These are phyloP conservation scores for Columba livia DNA, from an alignment of 2,113 vertebrate genomes.

Conservation along the genomic window DNA sequence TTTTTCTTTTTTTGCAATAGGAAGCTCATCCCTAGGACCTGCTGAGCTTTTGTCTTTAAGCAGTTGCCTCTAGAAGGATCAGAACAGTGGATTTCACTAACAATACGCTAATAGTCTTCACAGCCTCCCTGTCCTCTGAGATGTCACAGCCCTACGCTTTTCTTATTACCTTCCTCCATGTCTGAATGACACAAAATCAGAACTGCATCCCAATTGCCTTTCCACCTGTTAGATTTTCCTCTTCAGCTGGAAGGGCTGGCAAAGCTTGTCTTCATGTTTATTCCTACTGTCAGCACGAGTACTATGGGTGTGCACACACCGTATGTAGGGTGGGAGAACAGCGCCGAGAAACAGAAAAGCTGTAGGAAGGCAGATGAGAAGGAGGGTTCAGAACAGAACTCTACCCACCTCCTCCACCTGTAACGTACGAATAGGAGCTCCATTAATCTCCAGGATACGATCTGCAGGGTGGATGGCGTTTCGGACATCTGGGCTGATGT, in stretches of 20 bases:
- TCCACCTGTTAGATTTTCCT: neutral
- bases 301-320: neutral
- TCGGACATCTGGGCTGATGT: constrained; percentile 90
- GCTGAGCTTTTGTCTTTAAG: neutral
- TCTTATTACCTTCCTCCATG: neutral
- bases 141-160: neutral
- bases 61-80: neutral
- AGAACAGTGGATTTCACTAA: neutral
- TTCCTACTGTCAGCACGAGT: neutral
- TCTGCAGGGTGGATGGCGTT: constrained; percentile 95
- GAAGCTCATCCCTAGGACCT: neutral
- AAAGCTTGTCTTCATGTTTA: neutral
- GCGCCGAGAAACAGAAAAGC: neutral
- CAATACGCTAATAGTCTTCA: neutral
- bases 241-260: neutral
- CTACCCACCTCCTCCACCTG: constrained; percentile 87
- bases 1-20: neutral
- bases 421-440: constrained; percentile 84
- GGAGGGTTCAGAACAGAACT: neutral
- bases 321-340: neutral
- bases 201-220: neutral
- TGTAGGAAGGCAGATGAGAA: neutral
- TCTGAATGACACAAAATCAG: neutral
- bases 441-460: constrained; percentile 95
- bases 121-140: neutral